phyloP scores from a whole-genome alignment of 1,140 invertebrate genomes.

The Ctenoplectra terminalis region DNA sequence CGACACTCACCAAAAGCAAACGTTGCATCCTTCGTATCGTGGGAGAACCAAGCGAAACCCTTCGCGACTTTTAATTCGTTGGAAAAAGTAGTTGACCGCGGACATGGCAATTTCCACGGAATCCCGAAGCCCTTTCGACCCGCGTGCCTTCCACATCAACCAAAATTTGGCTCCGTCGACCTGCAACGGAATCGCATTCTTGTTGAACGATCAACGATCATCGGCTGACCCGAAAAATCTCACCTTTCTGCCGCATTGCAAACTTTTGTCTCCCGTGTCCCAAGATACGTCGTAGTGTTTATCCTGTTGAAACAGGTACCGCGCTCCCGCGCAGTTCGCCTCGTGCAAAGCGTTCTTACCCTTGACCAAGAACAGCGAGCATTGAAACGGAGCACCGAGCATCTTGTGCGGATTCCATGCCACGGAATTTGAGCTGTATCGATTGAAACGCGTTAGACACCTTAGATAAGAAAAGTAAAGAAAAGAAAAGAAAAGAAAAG shows the following conservation, averaged over 20 bases:
- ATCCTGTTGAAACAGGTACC: slow-evolving; percentile 96
- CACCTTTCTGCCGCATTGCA: slow-evolving; percentile 95
- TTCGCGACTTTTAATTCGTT: slow-evolving; percentile 79
- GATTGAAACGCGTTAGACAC: background rate
- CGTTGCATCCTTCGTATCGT: slow-evolving; percentile 89
- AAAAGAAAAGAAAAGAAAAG: background rate
- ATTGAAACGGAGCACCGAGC: slow-evolving; percentile 94
- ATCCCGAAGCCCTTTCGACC: slow-evolving; percentile 84
- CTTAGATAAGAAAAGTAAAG: background rate
- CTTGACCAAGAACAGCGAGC: slow-evolving; percentile 90
- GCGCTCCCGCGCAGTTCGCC: slow-evolving; percentile 90
- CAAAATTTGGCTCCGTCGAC: slow-evolving; percentile 96
- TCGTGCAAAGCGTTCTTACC: slow-evolving; percentile 87
- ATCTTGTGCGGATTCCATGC: slow-evolving; percentile 98
- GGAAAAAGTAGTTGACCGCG: slow-evolving; percentile 84
- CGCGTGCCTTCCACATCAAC: slow-evolving; percentile 94
- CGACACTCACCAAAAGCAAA: slow-evolving; percentile 92
- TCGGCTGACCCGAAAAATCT: background rate
- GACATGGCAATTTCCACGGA: slow-evolving; percentile 87
- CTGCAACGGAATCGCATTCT: slow-evolving; percentile 66
- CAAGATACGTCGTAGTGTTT: slow-evolving; percentile 96
- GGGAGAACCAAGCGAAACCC: slow-evolving; percentile 86
- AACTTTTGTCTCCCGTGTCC: slow-evolving; percentile 96
- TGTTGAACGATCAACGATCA: too few relatives aligned
- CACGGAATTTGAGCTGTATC: slow-evolving; percentile 89